Percentiles rank a stretch among this genome's conserved stretches.
Conservation (phyloP, 2,113 vertebrate species). For the Sceloporus undulatus region DNA sequence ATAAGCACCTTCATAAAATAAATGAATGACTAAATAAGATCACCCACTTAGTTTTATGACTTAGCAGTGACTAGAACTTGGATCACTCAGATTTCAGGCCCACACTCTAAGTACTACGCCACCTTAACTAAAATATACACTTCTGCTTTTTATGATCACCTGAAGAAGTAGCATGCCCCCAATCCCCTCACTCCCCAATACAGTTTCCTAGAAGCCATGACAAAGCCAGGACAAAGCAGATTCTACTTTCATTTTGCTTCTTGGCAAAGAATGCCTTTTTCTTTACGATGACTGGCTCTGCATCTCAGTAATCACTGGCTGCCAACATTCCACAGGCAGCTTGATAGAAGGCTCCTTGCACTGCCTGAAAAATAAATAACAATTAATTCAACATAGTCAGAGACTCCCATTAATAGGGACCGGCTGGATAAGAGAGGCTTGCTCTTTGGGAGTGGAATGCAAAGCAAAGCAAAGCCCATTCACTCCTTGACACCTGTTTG, state of each 20-base stretch:
- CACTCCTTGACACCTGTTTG: accelerated
- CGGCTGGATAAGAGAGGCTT: background rate
- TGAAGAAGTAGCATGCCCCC: no score
- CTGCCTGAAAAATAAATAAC: background rate
- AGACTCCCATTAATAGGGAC: accelerated
- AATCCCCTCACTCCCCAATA: background rate
- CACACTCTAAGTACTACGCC: no score
- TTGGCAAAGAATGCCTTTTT: accelerated
- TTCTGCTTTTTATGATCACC: background rate
- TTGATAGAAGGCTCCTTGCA: accelerated
- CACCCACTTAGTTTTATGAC: no score
- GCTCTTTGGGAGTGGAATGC: background rate
- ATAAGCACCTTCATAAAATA: no score
- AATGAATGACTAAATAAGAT: no score
- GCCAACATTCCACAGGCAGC: background rate
- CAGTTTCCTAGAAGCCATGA: background rate
- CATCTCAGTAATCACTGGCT: background rate
- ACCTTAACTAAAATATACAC: no score
- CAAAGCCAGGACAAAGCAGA: background rate
- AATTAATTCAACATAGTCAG: background rate
- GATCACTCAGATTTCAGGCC: no score
- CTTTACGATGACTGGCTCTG: accelerated
- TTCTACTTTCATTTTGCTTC: accelerated
- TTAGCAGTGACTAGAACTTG: no score
- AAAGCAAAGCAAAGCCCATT: background rate